Percentiles rank a stretch among this genome's conserved stretches.
phyloP scores from a whole-genome alignment of 2,888 invertebrate genomes.

The Phyto melanocephala region DNA sequence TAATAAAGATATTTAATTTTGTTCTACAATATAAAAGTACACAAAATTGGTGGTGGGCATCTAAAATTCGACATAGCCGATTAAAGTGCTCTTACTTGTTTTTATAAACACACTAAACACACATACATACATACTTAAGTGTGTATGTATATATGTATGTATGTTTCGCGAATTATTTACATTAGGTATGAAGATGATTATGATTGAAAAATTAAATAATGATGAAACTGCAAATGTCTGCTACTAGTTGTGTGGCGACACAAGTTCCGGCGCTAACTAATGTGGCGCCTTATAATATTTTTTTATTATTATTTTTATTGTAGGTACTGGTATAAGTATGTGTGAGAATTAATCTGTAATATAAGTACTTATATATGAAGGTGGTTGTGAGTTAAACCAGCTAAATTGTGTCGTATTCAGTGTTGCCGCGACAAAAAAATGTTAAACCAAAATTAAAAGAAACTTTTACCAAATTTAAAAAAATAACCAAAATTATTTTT shows the following conservation, averaged over 20 bases:
- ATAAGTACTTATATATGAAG: not conserved
- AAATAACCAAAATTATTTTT: too few relatives aligned
- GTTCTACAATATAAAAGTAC: too few relatives aligned
- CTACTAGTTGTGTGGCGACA: constrained; percentile 52
- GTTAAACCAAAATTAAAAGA: too few relatives aligned
- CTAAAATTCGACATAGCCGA: too few relatives aligned
- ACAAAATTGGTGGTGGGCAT: too few relatives aligned
- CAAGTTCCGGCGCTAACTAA: constrained; percentile 60
- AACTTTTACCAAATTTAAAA: too few relatives aligned
- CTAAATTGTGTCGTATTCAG: constrained; percentile 53
- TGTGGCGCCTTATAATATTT: constrained; percentile 56
- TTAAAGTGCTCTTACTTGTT: too few relatives aligned
- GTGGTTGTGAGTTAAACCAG: constrained; percentile 9
- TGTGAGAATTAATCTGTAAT: not conserved
- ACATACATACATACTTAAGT: not conserved
- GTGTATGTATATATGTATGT: not conserved
- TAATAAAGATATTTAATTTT: too few relatives aligned
- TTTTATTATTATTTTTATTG: not conserved
- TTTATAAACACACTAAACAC: too few relatives aligned
- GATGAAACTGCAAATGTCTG: constrained; percentile 46
- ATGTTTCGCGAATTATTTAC: constrained; percentile 31
- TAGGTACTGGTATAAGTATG: not conserved
- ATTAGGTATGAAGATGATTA: constrained; percentile 33
- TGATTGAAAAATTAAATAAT: constrained; percentile 38
- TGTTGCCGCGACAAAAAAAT: too few relatives aligned